Percentiles rank a stretch among this genome's conserved stretches.
Conservation (phyloP, 1,140 invertebrate species). For the Musca vetustissima region DNA sequence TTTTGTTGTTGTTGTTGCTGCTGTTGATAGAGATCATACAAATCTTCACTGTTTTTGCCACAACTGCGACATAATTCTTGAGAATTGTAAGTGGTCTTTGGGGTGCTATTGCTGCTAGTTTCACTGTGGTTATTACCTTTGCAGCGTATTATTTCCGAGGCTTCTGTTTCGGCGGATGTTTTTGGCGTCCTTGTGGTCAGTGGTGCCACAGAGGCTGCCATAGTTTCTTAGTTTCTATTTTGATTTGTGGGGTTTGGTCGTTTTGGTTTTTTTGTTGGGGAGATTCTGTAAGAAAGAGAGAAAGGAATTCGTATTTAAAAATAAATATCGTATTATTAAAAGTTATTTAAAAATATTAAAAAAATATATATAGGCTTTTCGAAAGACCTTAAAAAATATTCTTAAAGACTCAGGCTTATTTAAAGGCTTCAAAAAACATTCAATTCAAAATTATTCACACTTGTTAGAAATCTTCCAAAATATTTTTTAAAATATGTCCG, state of each 20-base stretch:
- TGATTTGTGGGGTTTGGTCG: neutral
- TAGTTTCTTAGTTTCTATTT: too few relatives aligned
- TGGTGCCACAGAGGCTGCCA: slow-evolving; percentile 18
- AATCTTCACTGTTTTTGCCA: slow-evolving; percentile 26
- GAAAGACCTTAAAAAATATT: too few relatives aligned
- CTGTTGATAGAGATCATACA: slow-evolving; percentile 28
- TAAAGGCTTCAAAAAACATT: too few relatives aligned
- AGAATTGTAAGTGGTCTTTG: slow-evolving; percentile 10
- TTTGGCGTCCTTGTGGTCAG: slow-evolving; percentile 1
- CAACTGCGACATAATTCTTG: slow-evolving; percentile 28
- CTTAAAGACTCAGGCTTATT: too few relatives aligned
- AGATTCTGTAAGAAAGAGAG: too few relatives aligned
- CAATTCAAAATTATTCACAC: too few relatives aligned
- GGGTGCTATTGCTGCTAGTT: slow-evolving; percentile 2
- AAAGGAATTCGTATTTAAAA: too few relatives aligned
- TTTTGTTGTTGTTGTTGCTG: neutral
- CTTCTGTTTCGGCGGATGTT: slow-evolving; percentile 7
- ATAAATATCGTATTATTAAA: too few relatives aligned
- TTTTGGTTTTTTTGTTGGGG: neutral
- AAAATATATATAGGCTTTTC: too few relatives aligned
- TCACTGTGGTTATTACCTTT: neutral
- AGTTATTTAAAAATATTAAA: too few relatives aligned
- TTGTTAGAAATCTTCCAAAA: too few relatives aligned
- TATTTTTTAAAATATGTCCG: too few relatives aligned
- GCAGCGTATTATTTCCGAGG: neutral